A percentile compares a stretch with the other conserved stretches of the same genome.
phyloP scores from a whole-genome alignment of 37 sponge, comb jelly and placozoan genomes.

The Chondrilla cf. caribensis region DNA sequence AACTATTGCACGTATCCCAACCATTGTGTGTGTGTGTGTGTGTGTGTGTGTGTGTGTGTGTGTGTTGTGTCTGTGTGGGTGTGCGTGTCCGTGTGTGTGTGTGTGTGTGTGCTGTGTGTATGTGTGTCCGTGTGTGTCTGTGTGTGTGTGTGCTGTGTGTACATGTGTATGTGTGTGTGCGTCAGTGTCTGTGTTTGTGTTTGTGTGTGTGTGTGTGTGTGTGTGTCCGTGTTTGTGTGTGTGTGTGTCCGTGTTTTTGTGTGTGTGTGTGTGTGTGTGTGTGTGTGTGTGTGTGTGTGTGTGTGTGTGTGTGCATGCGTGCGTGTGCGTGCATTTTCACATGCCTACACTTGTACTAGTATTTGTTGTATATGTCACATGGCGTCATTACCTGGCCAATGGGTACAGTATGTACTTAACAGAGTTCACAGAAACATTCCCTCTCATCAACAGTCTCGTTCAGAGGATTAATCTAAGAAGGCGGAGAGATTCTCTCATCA shows the following conservation, averaged over 20 bases:
- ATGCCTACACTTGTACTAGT: too few relatives aligned
- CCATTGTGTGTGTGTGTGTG: neutral
- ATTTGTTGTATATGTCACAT: too few relatives aligned
- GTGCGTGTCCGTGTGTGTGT: too few relatives aligned
- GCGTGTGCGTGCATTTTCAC: too few relatives aligned
- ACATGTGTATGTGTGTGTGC: neutral
- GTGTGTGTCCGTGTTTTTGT: too few relatives aligned
- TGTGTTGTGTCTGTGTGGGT: neutral
- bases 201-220: neutral
- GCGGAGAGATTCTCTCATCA: constrained; percentile 88
- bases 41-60: constrained; percentile 17
- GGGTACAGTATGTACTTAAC: too few relatives aligned
- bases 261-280: too few relatives aligned
- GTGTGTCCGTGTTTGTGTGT: neutral
- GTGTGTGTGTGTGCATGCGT: too few relatives aligned
- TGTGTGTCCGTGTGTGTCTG: too few relatives aligned
- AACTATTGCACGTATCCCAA: constrained; percentile 67
- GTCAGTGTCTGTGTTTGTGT: neutral
- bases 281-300: too few relatives aligned
- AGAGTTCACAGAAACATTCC: constrained; percentile 93
- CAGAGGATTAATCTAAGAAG: constrained; percentile 90
- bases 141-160: neutral
- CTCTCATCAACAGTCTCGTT: constrained; percentile 90
- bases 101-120: too few relatives aligned
- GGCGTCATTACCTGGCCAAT: too few relatives aligned